These are phyloP conservation scores for Dipodomys merriami DNA, from an alignment of 2,113 vertebrate species.

Conservation along the genomic window DNA sequence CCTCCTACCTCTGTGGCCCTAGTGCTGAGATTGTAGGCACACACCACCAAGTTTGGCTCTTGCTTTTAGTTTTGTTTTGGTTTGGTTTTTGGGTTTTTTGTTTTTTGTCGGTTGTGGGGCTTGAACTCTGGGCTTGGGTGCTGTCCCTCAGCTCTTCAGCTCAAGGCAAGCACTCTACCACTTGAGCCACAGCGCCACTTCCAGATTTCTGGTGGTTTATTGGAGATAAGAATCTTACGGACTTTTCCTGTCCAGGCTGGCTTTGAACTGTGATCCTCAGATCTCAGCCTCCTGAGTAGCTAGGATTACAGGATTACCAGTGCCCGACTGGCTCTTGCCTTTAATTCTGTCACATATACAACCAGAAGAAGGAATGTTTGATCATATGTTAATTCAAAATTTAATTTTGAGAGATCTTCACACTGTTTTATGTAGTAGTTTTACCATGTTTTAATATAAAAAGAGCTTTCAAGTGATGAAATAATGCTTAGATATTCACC, in stretches of 20 bases:
- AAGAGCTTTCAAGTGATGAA: slow-evolving; percentile 25
- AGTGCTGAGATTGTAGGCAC: neutral
- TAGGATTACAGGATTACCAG: neutral
- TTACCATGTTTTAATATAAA: neutral
- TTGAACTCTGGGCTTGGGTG: too few relatives aligned
- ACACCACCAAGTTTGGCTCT: neutral
- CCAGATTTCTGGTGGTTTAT: too few relatives aligned
- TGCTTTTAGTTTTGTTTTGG: neutral
- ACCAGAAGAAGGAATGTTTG: neutral
- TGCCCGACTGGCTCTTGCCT: neutral
- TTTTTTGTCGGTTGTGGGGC: too few relatives aligned
- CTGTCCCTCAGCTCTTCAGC: too few relatives aligned
- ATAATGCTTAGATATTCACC: slow-evolving; percentile 29
- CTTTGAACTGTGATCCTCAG: too few relatives aligned
- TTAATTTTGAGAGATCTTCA: neutral
- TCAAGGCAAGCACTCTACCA: too few relatives aligned
- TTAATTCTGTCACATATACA: neutral
- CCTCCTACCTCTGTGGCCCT: neutral
- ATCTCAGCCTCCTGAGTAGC: too few relatives aligned
- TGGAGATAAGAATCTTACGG: too few relatives aligned
- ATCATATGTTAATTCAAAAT: neutral
- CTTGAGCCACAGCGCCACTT: too few relatives aligned
- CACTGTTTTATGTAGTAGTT: neutral
- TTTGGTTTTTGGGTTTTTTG: too few relatives aligned
- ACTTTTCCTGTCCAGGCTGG: too few relatives aligned